Evolutionary conservation across 2,797 vertebrate species (phyloP), one percentile per base, ranked within the genome.

Genomic region (Craterocephalus amniculus): DNA sequence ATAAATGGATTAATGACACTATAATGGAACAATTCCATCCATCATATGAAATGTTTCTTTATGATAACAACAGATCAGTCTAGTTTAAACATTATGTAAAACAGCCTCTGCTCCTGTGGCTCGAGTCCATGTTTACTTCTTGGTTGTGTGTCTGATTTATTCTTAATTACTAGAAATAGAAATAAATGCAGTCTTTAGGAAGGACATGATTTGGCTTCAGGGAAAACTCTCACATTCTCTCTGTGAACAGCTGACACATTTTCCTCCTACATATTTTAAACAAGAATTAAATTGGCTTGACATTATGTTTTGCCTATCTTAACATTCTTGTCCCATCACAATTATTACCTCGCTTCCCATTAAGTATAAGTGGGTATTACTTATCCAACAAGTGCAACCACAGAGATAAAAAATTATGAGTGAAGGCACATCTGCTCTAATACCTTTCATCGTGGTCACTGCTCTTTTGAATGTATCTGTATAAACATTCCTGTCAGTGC

Each of bases 401-500:
- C 34, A 32, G 22, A 45, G 36, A 70, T 67, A 32, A 34, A 72
- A 80, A 55, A 72, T 51, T 66, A 12, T 12, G 51, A 64, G 45
- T 54, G 54, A 75, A 55, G 57, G 16, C 31, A 43, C 36, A 60
- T 77, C 58, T 58, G 27, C 52, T 70, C 22, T 32, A 58, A 72
- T 81, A 74, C 76, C 80, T 86, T 63, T 79, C 72, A 63, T 83
- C 71, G 49, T 31, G 74, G 74, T 72, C 38, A 6, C 29, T 63
- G 56, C 64, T 76, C 72, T 68, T 74, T 66, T 61, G 43, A 78
- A 71, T 76, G 60, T 69, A 55, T 71, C 74, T 48, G 68, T 67
- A 76, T 88, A 89, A 91, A 88, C 79, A 83, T 77, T 83, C 78
- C 52, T 71, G 81, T 81, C 71, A 78, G 79, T 56, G 79, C 68